Evolutionary conservation across 2,113 vertebrate species (phyloP), one percentile per base, ranked within the genome.

Genomic region (Rutilus rutilus): DNA sequence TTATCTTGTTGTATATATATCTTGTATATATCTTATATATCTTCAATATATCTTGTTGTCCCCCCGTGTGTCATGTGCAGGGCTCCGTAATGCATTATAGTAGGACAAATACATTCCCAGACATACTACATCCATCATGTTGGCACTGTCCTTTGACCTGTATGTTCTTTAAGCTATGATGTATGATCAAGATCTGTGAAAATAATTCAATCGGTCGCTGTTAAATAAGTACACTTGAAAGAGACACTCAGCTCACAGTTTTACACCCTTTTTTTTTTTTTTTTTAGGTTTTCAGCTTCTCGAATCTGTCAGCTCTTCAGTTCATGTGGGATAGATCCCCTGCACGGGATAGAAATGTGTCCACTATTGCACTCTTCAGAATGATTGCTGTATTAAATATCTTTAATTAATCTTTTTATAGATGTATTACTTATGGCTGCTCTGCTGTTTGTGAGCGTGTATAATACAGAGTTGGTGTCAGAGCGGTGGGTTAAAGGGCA

Each of bases 401-500:
- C 33, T 11, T 39, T 69, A 71, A 42, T 71, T 4, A 11, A n/a
- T 71, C 2, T 42, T 71, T 42, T 71, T 23, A 71, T 71, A 42
- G 36, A 71, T 42, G 2, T 12, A 23, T 71, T 42, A 12, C 36
- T 71, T 71, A 71, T 42, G 67, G 21, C 3, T n/a, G 36, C 67
- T 71, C 21, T 71, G 67, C 10, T 30, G 15, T 82, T 36, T 42
- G 81, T 73, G 50, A 33, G 30, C 1, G 50, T 54, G 27, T 73
- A 9, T 60, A 87, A 71, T 78, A 78, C 69, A 19, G 69, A 74
- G 77, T 45, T 74, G 39, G 30, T 10, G 17, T 73, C 57, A 84
- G 64, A 81, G 88, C 30, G 17, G 15, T 71, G 52, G 85, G 77
- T 81, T 80, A 88, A 83, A 84, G 67, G 77, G 52, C 57, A 25